These are phyloP conservation scores for Lasius fuliginosus DNA, from an alignment of 2,888 invertebrate species.

Conservation along the genomic window DNA sequence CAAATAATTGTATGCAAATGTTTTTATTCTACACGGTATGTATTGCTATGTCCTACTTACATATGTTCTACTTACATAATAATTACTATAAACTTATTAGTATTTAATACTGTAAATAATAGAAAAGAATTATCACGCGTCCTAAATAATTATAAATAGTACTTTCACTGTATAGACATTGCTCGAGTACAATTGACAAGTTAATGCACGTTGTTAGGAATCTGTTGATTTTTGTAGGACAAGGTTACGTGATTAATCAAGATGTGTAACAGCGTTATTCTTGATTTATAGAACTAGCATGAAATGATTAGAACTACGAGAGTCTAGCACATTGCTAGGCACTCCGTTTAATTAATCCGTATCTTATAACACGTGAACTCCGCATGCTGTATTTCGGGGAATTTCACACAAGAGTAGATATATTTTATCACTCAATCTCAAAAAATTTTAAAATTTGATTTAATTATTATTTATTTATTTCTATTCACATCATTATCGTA, in stretches of 20 bases:
- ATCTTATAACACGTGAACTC: background rate
- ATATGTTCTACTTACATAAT: background rate
- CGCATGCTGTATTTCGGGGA: background rate
- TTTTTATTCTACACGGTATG: background rate
- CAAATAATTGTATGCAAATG: background rate
- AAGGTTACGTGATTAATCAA: slow-evolving; percentile 55
- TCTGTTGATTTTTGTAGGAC: slow-evolving; percentile 45
- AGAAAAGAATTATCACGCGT: background rate
- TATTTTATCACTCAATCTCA: background rate
- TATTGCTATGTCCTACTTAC: background rate
- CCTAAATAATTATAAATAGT: slow-evolving; percentile 15
- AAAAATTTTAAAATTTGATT: background rate
- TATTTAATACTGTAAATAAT: background rate
- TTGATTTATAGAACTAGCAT: slow-evolving; percentile 17
- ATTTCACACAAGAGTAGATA: background rate
- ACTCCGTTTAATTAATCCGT: slow-evolving; percentile 26
- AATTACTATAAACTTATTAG: background rate
- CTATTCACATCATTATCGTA: background rate
- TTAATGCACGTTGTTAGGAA: slow-evolving; percentile 29
- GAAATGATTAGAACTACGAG: background rate
- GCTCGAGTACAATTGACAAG: slow-evolving; percentile 4
- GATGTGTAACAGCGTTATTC: slow-evolving; percentile 1
- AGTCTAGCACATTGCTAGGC: background rate
- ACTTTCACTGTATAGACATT: slow-evolving; percentile 3
- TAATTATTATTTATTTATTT: background rate